Base-by-base conservation (phyloP, 2,888 invertebrate species). In the Anthophora plumipes region DNA sequence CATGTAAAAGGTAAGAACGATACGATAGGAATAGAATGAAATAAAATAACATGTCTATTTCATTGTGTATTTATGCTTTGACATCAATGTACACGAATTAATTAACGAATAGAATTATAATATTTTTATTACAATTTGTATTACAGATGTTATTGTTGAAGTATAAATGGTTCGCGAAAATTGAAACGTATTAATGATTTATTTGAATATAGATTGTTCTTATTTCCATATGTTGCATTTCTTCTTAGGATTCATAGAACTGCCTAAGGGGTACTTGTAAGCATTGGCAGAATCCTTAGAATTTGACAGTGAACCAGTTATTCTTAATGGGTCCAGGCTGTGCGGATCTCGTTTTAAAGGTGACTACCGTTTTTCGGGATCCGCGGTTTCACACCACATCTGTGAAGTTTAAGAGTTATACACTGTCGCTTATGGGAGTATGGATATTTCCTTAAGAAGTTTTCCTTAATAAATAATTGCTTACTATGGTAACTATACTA, bases 171-270 rank as follows among this genome's bases (percentile, higher is more conserved):
- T n/a, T n/a, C n/a, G n/a, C n/a, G 11, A 50, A 50, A 17, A 0
- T 37, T 20, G 6, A 22, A n/a, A 48, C 20, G n/a, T 31, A 31
- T 8, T 22, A 8, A 14, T 4, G 17, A 20, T 41, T 41, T 4
- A 25, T 41, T 41, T 22, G 20, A 17, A 6, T 25, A 25, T 8
- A 12, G 1, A 54, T 43, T 12, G 20, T 60, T 46, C 11, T 73
- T 6, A 85, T 31, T 76, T 73, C 78, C 82, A 87, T 31, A 88
- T 76, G 9, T 57, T 77, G 12, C 88, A 88, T 41, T 87, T 88
- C 14, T 71, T 55, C 17, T 43, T 20, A 0, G 86, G 85, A 63
- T 88, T 87, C 83, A 86, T 88, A 0, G 76, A 70, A 52, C 85
- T 83, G 0, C 63, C 77, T 4, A 22, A 22, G 0, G 87, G 80